Conservation (phyloP, 2,888 invertebrate species). For the Tinea pellionella region DNA sequence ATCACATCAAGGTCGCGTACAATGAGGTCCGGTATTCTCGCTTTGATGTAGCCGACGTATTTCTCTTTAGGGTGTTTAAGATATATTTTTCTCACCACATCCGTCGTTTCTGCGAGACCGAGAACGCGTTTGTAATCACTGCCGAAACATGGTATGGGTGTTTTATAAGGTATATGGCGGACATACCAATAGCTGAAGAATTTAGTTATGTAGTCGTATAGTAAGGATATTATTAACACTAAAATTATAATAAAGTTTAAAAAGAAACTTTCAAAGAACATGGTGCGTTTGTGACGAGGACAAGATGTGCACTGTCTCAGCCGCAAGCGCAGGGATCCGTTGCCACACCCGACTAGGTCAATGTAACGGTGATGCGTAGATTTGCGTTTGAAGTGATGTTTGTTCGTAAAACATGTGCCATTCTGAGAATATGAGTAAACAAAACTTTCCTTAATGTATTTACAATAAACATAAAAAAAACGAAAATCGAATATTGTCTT, state of each 20-base stretch:
- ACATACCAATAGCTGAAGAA: conserved; percentile 64
- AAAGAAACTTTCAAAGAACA: conserved; percentile 61
- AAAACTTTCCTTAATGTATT: background rate
- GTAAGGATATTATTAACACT: conserved; percentile 42
- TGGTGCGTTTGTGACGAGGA: conserved; percentile 43
- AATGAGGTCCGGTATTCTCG: conserved; percentile 56
- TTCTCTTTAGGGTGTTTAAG: conserved; percentile 39
- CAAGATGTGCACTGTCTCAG: conserved; percentile 31
- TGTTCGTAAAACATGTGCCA: conserved; percentile 8
- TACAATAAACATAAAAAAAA: background rate
- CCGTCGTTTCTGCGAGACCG: conserved; percentile 40
- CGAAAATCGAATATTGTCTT: too few relatives aligned
- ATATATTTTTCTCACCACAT: conserved; percentile 47
- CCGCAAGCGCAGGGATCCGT: conserved; percentile 14
- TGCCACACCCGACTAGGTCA: conserved; percentile 40
- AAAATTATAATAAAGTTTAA: conserved; percentile 41
- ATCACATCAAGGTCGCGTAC: conserved; percentile 53
- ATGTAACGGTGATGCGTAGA: conserved; percentile 38
- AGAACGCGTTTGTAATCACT: conserved; percentile 52
- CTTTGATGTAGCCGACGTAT: conserved; percentile 49
- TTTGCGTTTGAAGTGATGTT: background rate
- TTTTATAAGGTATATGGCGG: conserved; percentile 49
- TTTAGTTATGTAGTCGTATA: conserved; percentile 56
- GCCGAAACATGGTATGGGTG: conserved; percentile 47
- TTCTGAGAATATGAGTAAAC: background rate